Evolutionary conservation across 2,888 invertebrate genomes (phyloP).

Genomic region (Plebejus argus): DNA sequence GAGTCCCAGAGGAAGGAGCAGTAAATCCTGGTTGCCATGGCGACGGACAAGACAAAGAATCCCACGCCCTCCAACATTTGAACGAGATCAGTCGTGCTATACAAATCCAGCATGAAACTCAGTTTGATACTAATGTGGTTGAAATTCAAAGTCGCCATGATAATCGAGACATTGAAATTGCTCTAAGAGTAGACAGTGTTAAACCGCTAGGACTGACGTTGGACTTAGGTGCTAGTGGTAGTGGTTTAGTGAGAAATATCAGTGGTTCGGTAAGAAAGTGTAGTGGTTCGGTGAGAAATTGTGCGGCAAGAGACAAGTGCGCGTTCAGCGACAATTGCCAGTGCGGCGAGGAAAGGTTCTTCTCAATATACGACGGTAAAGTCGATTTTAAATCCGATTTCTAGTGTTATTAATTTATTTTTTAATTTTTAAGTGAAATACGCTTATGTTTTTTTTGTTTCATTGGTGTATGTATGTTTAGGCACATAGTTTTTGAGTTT

Average conservation of each 20-base stretch:
- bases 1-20: conserved; percentile 69
- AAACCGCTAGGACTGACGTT: neutral
- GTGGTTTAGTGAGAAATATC: conserved; percentile 11
- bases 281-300: conserved; percentile 30
- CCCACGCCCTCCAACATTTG: conserved; percentile 1
- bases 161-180: conserved; percentile 36
- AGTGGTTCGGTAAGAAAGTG: conserved; percentile 35
- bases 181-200: conserved; percentile 15
- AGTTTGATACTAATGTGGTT: neutral
- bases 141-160: conserved; percentile 20
- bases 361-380: conserved; percentile 55
- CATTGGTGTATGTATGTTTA: neutral
- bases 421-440: conserved; percentile 28
- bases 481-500: conserved; percentile 8
- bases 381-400: conserved; percentile 57
- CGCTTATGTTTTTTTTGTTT: conserved; percentile 22
- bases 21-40: conserved; percentile 51
- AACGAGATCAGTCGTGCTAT: neutral
- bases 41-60: conserved; percentile 32
- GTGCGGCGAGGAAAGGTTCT: conserved; percentile 48
- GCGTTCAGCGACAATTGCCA: conserved; percentile 48
- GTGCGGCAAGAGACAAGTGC: conserved; percentile 40
- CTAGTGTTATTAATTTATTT: conserved; percentile 43
- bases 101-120: neutral
- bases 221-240: neutral